Percentiles rank a stretch among this genome's conserved stretches.
These are phyloP conservation scores for Netelia inedita DNA, from an alignment of 2,888 invertebrate genomes.

Conservation along the genomic window DNA sequence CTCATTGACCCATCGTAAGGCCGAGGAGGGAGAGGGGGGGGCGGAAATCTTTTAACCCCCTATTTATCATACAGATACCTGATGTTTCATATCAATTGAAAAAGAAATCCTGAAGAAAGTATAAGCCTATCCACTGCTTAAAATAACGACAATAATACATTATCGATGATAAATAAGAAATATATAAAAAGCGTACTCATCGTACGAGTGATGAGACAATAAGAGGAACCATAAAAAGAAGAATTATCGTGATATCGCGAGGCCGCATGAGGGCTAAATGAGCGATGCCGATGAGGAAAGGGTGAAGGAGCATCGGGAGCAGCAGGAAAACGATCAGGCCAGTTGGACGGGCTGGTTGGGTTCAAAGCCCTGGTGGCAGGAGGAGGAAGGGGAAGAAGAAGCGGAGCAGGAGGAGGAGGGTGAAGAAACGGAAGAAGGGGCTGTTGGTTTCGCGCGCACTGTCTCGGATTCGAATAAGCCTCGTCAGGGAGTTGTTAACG, in stretches of 20 bases:
- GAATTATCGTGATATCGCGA: slow-evolving; percentile 5
- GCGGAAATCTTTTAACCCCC: not conserved
- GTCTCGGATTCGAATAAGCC: slow-evolving; percentile 56
- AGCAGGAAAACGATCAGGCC: slow-evolving; percentile 72
- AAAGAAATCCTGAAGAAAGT: slow-evolving; percentile 31
- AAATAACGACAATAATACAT: slow-evolving; percentile 26
- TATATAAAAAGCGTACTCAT: not conserved
- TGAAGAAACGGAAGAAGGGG: slow-evolving; percentile 37
- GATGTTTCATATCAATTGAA: slow-evolving; percentile 22
- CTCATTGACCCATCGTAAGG: not conserved
- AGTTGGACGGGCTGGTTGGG: slow-evolving; percentile 67
- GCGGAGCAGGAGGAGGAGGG: slow-evolving; percentile 66
- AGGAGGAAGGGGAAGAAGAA: slow-evolving; percentile 69
- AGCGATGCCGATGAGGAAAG: slow-evolving; percentile 82
- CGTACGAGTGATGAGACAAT: not conserved
- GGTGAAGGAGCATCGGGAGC: slow-evolving; percentile 79
- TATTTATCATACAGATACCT: slow-evolving; percentile 29
- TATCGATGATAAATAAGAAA: slow-evolving; percentile 4
- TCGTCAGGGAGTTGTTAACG: slow-evolving; percentile 47
- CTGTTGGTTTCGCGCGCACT: slow-evolving; percentile 62
- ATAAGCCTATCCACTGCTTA: slow-evolving; percentile 7
- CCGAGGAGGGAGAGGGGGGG: no score
- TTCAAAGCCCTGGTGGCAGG: slow-evolving; percentile 68
- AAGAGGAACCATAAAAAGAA: not conserved
- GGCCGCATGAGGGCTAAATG: slow-evolving; percentile 79